Conservation (phyloP, 64 coral and sea anemone species). For the Exaiptasia diaphana region DNA sequence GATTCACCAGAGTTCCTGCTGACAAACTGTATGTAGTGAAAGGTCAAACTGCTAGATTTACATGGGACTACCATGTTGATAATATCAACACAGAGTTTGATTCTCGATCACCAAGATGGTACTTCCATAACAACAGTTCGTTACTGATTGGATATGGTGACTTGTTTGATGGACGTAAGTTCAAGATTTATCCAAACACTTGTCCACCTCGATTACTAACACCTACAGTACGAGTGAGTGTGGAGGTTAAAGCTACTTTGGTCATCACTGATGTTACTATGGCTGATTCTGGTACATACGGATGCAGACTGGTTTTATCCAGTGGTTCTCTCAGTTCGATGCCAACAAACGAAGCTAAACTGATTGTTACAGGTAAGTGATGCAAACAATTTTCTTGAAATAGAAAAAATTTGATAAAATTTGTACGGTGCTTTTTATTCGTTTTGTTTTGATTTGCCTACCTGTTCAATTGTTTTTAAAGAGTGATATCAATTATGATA, state of each 20-base stretch:
- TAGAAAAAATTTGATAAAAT: too few relatives aligned
- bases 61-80: background rate
- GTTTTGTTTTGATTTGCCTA: too few relatives aligned
- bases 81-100: background rate
- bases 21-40: background rate
- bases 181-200: background rate
- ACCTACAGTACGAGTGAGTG: background rate
- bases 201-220: background rate
- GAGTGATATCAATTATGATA: too few relatives aligned
- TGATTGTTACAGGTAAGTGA: background rate
- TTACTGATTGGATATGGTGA: background rate
- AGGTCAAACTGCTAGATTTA: background rate
- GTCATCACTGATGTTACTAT: background rate
- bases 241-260: background rate
- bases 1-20: background rate
- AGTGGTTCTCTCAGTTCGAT: background rate
- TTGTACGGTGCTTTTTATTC: too few relatives aligned
- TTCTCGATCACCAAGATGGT: background rate
- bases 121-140: background rate
- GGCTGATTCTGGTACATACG: background rate
- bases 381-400: too few relatives aligned
- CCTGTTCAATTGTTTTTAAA: too few relatives aligned
- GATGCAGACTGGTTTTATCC: background rate
- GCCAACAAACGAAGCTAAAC: background rate
- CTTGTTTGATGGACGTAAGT: background rate